These are phyloP conservation scores for Myripristis murdjan DNA, from an alignment of 2,797 vertebrate species.

Conservation along the genomic window DNA sequence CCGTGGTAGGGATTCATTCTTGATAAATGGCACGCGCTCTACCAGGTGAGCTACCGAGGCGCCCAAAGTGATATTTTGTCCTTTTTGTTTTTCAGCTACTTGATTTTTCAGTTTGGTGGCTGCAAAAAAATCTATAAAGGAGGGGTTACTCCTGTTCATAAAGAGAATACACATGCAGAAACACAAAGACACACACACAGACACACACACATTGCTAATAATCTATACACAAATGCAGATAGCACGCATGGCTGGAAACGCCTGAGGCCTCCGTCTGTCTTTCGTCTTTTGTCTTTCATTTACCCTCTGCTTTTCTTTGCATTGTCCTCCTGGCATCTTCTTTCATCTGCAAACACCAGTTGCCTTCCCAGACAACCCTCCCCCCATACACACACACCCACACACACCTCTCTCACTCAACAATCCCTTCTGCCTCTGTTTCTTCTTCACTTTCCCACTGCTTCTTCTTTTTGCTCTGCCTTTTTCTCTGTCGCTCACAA, in stretches of 20 bases:
- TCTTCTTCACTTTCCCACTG: background rate
- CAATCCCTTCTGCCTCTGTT: background rate
- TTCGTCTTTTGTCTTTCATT: conserved; percentile 39
- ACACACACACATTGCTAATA: background rate
- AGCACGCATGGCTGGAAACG: conserved; percentile 27
- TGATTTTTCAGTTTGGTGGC: background rate
- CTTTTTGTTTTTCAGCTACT: background rate
- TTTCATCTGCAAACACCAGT: conserved; percentile 48
- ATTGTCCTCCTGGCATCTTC: conserved; percentile 23
- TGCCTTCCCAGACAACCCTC: conserved; percentile 1
- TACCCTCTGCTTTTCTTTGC: conserved; percentile 10
- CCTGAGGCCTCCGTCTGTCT: conserved; percentile 11
- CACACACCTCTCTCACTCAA: conserved; percentile 6
- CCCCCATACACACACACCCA: conserved; percentile 2
- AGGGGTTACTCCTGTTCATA: too few relatives aligned
- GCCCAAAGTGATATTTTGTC: too few relatives aligned
- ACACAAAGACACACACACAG: background rate
- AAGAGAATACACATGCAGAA: background rate
- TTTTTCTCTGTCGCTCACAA: conserved; percentile 11
- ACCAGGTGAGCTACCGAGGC: too few relatives aligned
- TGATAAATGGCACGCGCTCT: too few relatives aligned
- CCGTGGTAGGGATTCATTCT: too few relatives aligned
- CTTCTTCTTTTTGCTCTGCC: conserved; percentile 4
- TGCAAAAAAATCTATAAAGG: background rate
- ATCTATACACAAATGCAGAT: conserved; percentile 21